Evolutionary conservation across 2,113 vertebrate species (phyloP), one percentile per base, ranked within the genome.

Genomic region (Cariama cristata): DNA sequence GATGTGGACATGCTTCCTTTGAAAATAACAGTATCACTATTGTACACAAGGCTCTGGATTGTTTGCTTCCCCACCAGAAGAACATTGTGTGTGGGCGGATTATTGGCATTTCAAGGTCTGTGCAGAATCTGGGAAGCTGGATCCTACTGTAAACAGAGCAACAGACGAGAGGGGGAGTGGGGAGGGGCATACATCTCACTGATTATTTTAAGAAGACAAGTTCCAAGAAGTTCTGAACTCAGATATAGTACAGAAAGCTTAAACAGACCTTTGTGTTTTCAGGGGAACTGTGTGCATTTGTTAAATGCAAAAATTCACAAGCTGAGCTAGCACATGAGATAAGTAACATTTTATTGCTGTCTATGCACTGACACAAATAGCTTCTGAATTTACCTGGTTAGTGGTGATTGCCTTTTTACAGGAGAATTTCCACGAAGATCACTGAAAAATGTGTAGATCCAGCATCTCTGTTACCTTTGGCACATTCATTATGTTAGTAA

Each of bases 1-100:
- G 97, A 98, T 98, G 93, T 98, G 95, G 97, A 98, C 94, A 98
- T 98, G 97, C 94, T 98, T 98, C 97, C 96, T 94, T 98, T 96
- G 97, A 96, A 97, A 98, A 98, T 97, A 98, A 98, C 97, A 98
- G 96, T 97, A 64, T 97, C 80, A 33, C 90, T 97, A 6, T 97
- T 98, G 91, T 94, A 94, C 32, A 86, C 79, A 96, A 95, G 79
- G 77, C 87, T 95, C 94, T 96, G 85, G 88, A 94, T 98, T 97
- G 88, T 96, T 95, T 97, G 90, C 93, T 97, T 96, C 96, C 88
- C 86, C 76, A 95, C 62, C 91, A 95, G 93, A 97, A 92, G 88
- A 96, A 88, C 90, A 11, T 77, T 95, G 93, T 96, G 90, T 97
- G 94, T 97, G 97, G 97, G 95, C 68, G 40, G 86, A 93, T 98